Base-by-base conservation (phyloP, 2,797 vertebrate genomes). In the Eospalax fontanierii region DNA sequence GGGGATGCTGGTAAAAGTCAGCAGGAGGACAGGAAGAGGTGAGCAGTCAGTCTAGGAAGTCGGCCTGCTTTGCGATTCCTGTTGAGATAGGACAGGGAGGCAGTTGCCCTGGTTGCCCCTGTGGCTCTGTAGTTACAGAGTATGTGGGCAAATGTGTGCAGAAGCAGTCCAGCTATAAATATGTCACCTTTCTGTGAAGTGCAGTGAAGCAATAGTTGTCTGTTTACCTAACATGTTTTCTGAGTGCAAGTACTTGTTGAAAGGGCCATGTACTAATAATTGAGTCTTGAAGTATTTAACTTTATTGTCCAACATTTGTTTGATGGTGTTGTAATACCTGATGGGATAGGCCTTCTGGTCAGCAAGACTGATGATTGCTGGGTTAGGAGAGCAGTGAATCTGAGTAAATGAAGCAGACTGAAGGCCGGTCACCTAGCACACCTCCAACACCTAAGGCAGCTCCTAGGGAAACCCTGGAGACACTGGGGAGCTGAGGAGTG, bases 201-300 rank as follows among this genome's bases (percentile, higher is more conserved):
- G 9, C 83, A 5, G 6, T 74, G 90, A 94, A 35, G 76, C 89
- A 54, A 1, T 57, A 22, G 76, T 3, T 88, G 87, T 75, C 0
- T 82, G 3, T 91, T 96, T 95, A 46, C 46, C 4, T 83, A 66
- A 59, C 16, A 3, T 71, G 50, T n/a, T 10, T 54, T 75, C 30
- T 83, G 94, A 54, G 84, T 70, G n/a, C 83, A 90, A 91, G 87
- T 90, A 30, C 87, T 93, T 15, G 16, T 50, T 71, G n/a, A 26
- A 94, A 89, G 93, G 76, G 38, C 61, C 91, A 28, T 78, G 46
- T 12, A 33, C 46, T n/a, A 70, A 18, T 33, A 66, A 15, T 81
- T 81, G 61, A 22, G 24, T 83, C 28, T 87, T 79, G 26, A 81
- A 95, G 66, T 93, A 50, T 90, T 94, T 95, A 50, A 93, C 66